These are phyloP conservation scores for Argya squamiceps DNA, from an alignment of 2,797 vertebrate species.

Conservation along the genomic window DNA sequence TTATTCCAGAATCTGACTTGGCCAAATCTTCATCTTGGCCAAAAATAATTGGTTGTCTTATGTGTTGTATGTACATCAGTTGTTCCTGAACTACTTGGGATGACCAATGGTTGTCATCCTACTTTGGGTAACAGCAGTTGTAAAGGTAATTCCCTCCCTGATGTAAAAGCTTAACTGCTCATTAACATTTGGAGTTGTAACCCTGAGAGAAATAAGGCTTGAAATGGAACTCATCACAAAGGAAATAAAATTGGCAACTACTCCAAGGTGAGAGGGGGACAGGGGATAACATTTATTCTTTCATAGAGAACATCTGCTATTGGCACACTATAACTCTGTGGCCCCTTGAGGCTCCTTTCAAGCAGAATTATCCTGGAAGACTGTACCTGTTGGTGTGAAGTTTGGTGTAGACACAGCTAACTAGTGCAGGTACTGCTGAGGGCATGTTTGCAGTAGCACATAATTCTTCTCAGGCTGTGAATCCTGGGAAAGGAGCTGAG, in stretches of 20 bases:
- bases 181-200: neutral
- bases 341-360: neutral
- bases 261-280: neutral
- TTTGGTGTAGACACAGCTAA: neutral
- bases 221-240: neutral
- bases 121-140: neutral
- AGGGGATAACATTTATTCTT: neutral
- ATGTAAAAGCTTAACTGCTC: neutral
- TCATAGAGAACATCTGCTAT: neutral
- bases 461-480: slow-evolving; percentile 43
- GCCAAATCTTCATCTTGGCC: neutral
- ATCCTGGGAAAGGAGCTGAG: slow-evolving; percentile 52
- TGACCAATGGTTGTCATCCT: neutral
- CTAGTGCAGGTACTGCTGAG: slow-evolving; percentile 47
- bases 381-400: neutral
- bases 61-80: neutral
- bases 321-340: neutral
- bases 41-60: neutral
- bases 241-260: neutral
- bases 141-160: neutral
- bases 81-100: neutral
- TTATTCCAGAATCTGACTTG: neutral
- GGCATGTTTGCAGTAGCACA: slow-evolving; percentile 37
- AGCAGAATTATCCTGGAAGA: neutral
- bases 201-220: neutral